Conservation (phyloP, 1,140 invertebrate species). For the Drosophila watanabei region DNA sequence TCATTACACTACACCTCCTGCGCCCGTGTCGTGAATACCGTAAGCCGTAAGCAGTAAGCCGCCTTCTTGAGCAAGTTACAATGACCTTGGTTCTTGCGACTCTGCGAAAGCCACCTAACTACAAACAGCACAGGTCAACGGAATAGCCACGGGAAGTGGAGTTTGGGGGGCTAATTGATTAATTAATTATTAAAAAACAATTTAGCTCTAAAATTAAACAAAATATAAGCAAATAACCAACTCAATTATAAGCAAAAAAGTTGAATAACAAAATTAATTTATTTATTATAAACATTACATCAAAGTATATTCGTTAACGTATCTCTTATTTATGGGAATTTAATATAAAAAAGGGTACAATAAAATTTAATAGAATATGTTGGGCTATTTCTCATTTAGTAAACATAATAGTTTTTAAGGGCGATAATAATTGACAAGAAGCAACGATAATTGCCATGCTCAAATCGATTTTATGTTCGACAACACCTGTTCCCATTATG, state of each 20-base stretch:
- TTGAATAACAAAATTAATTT: not conserved
- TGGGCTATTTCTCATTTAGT: not conserved
- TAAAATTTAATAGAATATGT: not conserved
- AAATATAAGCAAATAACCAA: too few species aligned
- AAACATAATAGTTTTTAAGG: not conserved
- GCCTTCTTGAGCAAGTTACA: constrained; percentile 60
- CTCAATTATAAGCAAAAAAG: not conserved
- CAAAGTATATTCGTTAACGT: not conserved
- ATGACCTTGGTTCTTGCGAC: constrained; percentile 67
- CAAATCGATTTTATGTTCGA: not conserved
- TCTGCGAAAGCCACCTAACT: constrained; percentile 42
- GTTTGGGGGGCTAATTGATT: not conserved
- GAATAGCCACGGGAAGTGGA: not conserved
- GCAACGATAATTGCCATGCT: not conserved
- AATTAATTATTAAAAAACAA: too few species aligned
- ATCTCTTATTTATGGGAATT: not conserved
- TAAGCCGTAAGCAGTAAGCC: constrained; percentile 36
- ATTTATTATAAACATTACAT: not conserved
- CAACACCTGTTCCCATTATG: constrained; percentile 14
- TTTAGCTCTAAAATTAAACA: not conserved
- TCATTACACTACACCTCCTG: constrained; percentile 24
- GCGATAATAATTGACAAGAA: not conserved
- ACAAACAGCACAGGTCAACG: constrained; percentile 1
- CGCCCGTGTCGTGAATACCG: constrained; percentile 41
- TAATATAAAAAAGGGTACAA: too few species aligned